Evolutionary conservation across 2,113 vertebrate species (phyloP).

Genomic region (Calonectris borealis): DNA sequence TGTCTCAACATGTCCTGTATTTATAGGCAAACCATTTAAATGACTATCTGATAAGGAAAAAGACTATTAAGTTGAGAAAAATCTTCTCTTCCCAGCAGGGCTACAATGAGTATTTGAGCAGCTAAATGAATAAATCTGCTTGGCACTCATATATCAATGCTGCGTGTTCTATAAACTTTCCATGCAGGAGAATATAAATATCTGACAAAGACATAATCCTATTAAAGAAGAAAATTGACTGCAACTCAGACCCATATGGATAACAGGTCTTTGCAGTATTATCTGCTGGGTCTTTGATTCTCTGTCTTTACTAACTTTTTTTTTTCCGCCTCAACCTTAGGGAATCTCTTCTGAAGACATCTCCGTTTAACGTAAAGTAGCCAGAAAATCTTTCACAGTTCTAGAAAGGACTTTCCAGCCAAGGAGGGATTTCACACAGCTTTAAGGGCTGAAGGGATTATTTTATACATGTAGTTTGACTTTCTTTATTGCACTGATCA

Average conservation of each 20-base stretch:
- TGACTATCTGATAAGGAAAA: conserved; percentile 55
- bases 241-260: background rate
- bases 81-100: conserved; percentile 50
- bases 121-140: conserved; percentile 59
- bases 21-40: conserved; percentile 67
- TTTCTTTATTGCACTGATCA: background rate
- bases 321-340: background rate
- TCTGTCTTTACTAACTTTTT: background rate
- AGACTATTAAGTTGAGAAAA: conserved; percentile 51
- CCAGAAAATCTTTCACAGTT: background rate
- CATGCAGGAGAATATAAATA: conserved; percentile 57
- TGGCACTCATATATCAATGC: conserved; percentile 55
- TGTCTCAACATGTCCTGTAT: conserved; percentile 39
- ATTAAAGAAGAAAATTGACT: conserved; percentile 40
- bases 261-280: conserved; percentile 21
- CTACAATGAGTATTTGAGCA: conserved; percentile 27
- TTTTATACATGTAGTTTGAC: background rate
- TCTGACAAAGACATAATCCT: conserved; percentile 47
- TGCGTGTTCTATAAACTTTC: conserved; percentile 54
- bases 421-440: background rate
- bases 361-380: background rate
- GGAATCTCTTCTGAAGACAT: background rate
- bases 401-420: background rate
- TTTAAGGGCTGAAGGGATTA: background rate
- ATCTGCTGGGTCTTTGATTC: conserved; percentile 22